phyloP scores from a whole-genome alignment of 2,888 invertebrate species.

The Agrotis ipsilon region DNA sequence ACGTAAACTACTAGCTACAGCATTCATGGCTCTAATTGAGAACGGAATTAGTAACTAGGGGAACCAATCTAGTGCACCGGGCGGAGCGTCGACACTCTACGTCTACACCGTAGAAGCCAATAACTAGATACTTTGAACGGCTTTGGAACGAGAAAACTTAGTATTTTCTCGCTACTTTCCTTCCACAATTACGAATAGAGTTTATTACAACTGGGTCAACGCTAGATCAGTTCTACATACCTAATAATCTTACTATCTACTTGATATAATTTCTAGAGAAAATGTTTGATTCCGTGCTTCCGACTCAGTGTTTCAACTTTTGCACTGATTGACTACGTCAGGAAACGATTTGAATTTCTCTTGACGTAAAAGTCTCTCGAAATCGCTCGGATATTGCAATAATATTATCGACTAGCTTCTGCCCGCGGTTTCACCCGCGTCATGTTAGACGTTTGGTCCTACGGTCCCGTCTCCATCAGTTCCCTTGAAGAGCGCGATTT shows the following conservation, averaged over 20 bases:
- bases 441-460: too few relatives aligned
- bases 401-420: conserved; percentile 63
- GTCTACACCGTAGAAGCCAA: conserved; percentile 19
- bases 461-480: too few relatives aligned
- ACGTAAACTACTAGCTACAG: conserved; percentile 50
- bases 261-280: not conserved
- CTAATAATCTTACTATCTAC: not conserved
- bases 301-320: conserved; percentile 16
- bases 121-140: conserved; percentile 18
- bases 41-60: conserved; percentile 69
- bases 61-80: conserved; percentile 68
- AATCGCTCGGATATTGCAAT: conserved; percentile 70
- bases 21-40: conserved; percentile 72
- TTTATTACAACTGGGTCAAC: conserved; percentile 1
- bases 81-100: conserved; percentile 22
- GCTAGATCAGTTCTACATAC: not conserved
- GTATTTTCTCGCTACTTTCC: conserved; percentile 26
- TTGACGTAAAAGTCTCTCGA: conserved; percentile 49
- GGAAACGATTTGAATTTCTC: conserved; percentile 42
- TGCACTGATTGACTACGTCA: conserved; percentile 13
- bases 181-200: conserved; percentile 10
- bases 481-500: too few relatives aligned
- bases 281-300: not conserved
- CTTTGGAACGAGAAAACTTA: conserved; percentile 25
- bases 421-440: too few relatives aligned